Percentiles rank a stretch among this genome's conserved stretches.
Evolutionary conservation across 1,140 invertebrate species (phyloP).

Genomic region (Leptoteleia sp.): DNA sequence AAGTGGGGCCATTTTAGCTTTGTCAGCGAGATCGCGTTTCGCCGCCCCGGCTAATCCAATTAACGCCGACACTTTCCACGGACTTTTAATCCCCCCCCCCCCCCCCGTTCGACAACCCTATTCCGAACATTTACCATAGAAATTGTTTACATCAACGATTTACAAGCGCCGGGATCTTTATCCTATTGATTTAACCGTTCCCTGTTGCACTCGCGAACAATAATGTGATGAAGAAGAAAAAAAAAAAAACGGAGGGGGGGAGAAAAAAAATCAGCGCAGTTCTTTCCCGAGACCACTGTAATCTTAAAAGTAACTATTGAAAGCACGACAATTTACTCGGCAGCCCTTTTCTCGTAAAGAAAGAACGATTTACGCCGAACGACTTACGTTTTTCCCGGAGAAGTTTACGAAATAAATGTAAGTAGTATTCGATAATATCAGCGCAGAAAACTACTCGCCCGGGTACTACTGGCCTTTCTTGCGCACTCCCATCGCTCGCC

Average conservation of each 20-base stretch:
- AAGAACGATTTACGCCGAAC: constrained; percentile 64
- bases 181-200: constrained; percentile 28
- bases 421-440: constrained; percentile 67
- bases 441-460: constrained; percentile 45
- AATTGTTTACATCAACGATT: constrained; percentile 14
- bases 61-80: too few relatives aligned
- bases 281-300: constrained; percentile 57
- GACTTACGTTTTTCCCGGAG: constrained; percentile 52
- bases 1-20: not conserved
- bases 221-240: constrained; percentile 36
- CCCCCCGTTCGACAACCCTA: too few relatives aligned
- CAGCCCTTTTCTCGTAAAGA: constrained; percentile 62
- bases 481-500: too few relatives aligned
- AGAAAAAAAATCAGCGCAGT: constrained; percentile 43
- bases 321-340: constrained; percentile 66
- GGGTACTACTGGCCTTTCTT: too few relatives aligned
- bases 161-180: constrained; percentile 18
- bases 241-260: too few relatives aligned
- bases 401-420: constrained; percentile 66
- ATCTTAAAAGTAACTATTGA: constrained; percentile 67
- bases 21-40: constrained; percentile 15
- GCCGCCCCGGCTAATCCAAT: too few relatives aligned
- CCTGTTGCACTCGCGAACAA: constrained; percentile 31
- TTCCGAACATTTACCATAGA: constrained; percentile 14
- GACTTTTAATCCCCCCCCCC: too few relatives aligned